phyloP scores from a whole-genome alignment of 2,797 vertebrate species.

The Philypnodon macrostomus region DNA sequence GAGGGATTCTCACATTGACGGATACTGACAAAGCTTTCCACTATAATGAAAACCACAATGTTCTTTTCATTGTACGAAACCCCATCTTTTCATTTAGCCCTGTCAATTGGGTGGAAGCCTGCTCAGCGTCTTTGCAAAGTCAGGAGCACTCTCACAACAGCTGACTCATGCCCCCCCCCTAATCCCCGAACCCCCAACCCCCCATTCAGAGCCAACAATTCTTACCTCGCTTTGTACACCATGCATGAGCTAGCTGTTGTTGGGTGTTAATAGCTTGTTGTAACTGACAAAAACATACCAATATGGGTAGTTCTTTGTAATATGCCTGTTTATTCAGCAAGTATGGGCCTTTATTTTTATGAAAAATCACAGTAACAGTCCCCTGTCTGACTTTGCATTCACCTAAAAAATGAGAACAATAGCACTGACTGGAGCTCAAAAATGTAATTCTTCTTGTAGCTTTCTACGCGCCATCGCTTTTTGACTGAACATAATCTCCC shows the following conservation, averaged over 20 bases:
- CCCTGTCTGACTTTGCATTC: too few relatives aligned
- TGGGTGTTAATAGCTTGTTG: too few relatives aligned
- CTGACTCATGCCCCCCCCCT: constrained; percentile 55
- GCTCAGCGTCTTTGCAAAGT: constrained; percentile 43
- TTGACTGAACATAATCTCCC: constrained; percentile 22
- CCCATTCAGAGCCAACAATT: constrained; percentile 33
- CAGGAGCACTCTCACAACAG: constrained; percentile 33
- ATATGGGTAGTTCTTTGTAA: too few relatives aligned
- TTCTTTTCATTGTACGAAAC: constrained; percentile 21
- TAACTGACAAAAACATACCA: too few relatives aligned
- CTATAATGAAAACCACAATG: constrained; percentile 8
- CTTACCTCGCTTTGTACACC: constrained; percentile 21
- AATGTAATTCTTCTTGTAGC: constrained; percentile 20
- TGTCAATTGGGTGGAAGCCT: constrained; percentile 36
- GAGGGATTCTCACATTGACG: constrained; percentile 8
- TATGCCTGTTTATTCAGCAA: too few relatives aligned
- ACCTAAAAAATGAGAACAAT: constrained; percentile 41
- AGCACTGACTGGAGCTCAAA: constrained; percentile 23
- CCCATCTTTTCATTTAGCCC: constrained; percentile 26
- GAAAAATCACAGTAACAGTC: too few relatives aligned
- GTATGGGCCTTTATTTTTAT: too few relatives aligned
- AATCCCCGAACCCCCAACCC: too few relatives aligned
- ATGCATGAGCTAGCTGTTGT: constrained; percentile 22
- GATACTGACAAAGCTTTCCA: constrained; percentile 19
- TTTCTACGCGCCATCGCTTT: constrained; percentile 6